Base-by-base conservation (phyloP, 2,797 vertebrate species). In the Pogoniulus pusillus region DNA sequence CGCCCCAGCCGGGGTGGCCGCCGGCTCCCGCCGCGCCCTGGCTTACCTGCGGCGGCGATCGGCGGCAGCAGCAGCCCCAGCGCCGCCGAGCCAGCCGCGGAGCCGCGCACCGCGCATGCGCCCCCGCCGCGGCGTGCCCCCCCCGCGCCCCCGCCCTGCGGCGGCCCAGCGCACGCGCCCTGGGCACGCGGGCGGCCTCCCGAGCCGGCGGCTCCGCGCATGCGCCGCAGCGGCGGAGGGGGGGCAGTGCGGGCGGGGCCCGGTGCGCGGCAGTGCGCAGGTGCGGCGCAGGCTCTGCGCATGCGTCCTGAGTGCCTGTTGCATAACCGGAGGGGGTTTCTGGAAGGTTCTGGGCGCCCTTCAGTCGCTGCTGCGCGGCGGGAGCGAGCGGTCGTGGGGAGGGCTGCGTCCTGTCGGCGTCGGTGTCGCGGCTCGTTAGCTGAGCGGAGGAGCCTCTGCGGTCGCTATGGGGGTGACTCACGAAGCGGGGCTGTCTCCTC, bases 401-500 rank as follows among this genome's bases (percentile, higher is more conserved):
- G 16, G 0, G 10, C 6, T 5, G 51, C 1, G 32, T 16, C 8
- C 3, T 10, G 0, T 5, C 0, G 7, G 5, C 14, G 13, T 5
- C 1, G 7, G 5, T 6, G 0, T 29, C 7, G 73, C 22, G 1
- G 14, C 16, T 66, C 12, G 12, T 23, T 32, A 15, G 7, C 7
- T 22, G 26, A 3, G 16, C 4, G 49, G 23, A 68, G 32, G 26
- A 8, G 49, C 26, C 11, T 6, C 10, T 5, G 11, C 3, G 18
- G 57, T 51, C 70, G 65, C 72, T n/a, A 96, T 96, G 95, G 93
- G 93, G 7, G 89, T 93, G 78, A 95, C 93, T 57, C 76, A 72
- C 1, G 93, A 86, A 71, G 58, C 54, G 47, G 92, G 81, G 54
- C 37, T 95, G 17, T 95, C 85, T 27, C 93, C 93, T 83, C 93